Evolutionary conservation across 1,140 invertebrate genomes (phyloP).

Genomic region (Campodea augens): DNA sequence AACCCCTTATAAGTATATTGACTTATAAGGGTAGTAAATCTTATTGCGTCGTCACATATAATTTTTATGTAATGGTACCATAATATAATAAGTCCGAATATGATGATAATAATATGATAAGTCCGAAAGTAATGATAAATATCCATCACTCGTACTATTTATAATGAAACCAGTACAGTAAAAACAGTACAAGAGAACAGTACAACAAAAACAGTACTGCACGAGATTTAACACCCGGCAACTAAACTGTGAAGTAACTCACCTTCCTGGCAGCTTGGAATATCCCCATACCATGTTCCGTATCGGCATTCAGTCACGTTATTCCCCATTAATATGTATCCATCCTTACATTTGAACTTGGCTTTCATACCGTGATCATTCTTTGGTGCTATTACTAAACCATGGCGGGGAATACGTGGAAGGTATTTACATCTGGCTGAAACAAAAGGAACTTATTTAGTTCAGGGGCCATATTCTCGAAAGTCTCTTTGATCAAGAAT

Average conservation of each 20-base stretch:
- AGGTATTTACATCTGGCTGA: slow-evolving; percentile 64
- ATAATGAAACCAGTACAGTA: too few relatives aligned
- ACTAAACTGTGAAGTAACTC: slow-evolving; percentile 14
- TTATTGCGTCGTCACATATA: too few relatives aligned
- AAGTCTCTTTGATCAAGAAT: too few relatives aligned
- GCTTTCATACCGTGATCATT: slow-evolving; percentile 88
- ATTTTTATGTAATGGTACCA: too few relatives aligned
- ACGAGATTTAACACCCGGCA: background rate
- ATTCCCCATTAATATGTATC: slow-evolving; percentile 47
- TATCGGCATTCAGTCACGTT: slow-evolving; percentile 64
- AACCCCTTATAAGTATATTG: too few relatives aligned
- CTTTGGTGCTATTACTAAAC: slow-evolving; percentile 88
- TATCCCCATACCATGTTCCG: slow-evolving; percentile 78
- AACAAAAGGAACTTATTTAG: too few relatives aligned
- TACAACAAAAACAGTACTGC: background rate
- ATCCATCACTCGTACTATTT: too few relatives aligned
- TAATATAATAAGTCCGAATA: too few relatives aligned
- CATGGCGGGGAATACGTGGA: slow-evolving; percentile 68
- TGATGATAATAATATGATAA: too few relatives aligned
- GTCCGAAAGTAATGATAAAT: too few relatives aligned
- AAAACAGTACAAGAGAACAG: background rate
- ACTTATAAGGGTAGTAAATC: too few relatives aligned
- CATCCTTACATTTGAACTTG: slow-evolving; percentile 78
- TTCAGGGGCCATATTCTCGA: too few relatives aligned
- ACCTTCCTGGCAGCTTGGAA: slow-evolving; percentile 68